phyloP scores from a whole-genome alignment of 1,140 invertebrate genomes.

The Pogonomyrmex californicus region DNA sequence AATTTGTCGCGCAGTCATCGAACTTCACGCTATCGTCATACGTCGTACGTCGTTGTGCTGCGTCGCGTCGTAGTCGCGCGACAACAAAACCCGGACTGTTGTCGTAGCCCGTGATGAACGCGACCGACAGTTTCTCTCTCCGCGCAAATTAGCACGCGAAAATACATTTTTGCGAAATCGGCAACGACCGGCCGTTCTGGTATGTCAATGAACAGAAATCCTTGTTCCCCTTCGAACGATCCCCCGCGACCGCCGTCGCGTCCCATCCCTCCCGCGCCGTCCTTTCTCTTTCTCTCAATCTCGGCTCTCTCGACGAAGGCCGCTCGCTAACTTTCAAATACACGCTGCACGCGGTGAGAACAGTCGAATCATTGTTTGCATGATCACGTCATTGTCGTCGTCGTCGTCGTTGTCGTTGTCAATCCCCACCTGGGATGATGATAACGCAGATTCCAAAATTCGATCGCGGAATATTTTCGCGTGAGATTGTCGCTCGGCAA shows the following conservation, averaged over 20 bases:
- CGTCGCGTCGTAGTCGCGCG: constrained; percentile 6
- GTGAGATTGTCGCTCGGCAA: constrained; percentile 19
- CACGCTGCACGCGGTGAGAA: constrained; percentile 52
- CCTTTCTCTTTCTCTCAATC: constrained; percentile 73
- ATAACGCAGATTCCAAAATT: constrained; percentile 53
- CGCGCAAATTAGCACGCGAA: constrained; percentile 69
- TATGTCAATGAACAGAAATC: constrained; percentile 74
- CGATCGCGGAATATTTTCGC: constrained; percentile 54
- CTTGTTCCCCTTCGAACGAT: constrained; percentile 70
- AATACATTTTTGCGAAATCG: constrained; percentile 76
- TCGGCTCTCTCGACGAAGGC: constrained; percentile 69
- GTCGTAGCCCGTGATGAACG: constrained; percentile 1
- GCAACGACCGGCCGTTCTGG: constrained; percentile 48
- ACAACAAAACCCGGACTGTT: constrained; percentile 41
- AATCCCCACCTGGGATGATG: constrained; percentile 19
- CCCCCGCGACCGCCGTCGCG: constrained; percentile 19
- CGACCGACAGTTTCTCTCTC: not conserved
- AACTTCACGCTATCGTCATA: constrained; percentile 71
- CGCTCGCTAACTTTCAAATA: constrained; percentile 72
- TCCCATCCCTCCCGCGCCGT: constrained; percentile 53
- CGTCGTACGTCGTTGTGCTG: constrained; percentile 48
- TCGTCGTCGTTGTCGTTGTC: not conserved
- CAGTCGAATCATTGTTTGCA: constrained; percentile 76
- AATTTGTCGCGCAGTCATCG: constrained; percentile 69
- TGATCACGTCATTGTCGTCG: constrained; percentile 52